Evolutionary conservation across 2,113 vertebrate species (phyloP).

Genomic region (Pomatostomus ruficeps): DNA sequence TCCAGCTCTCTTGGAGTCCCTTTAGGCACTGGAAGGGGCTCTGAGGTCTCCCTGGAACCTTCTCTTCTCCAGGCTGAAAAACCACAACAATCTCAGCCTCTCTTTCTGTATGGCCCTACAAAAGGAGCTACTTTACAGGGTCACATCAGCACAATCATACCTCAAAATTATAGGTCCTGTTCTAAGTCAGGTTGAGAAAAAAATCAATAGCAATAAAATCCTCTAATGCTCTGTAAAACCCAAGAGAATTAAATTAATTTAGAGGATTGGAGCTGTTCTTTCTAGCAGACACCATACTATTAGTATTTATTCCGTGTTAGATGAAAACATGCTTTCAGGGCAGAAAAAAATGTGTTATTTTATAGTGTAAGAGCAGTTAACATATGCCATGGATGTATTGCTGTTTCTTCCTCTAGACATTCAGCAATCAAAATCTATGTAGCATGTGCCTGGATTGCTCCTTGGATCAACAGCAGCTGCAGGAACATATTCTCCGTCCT

Average conservation of each 20-base stretch:
- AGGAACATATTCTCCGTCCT: not conserved
- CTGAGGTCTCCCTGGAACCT: not conserved
- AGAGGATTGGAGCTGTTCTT: not conserved
- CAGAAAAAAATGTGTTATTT: not conserved
- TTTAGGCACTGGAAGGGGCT: not conserved
- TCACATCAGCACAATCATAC: not conserved
- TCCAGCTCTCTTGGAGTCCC: not conserved
- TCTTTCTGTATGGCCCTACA: not conserved
- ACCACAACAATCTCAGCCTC: not conserved
- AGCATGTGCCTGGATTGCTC: not conserved
- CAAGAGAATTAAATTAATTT: constrained; percentile 3
- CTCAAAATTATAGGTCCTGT: not conserved
- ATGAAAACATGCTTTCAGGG: not conserved
- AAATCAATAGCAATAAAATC: constrained; percentile 7
- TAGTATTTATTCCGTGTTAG: not conserved
- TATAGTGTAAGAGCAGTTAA: not conserved
- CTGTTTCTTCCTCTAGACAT: not conserved
- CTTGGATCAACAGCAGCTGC: not conserved
- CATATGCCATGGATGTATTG: not conserved
- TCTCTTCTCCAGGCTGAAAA: not conserved
- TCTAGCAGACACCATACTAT: not conserved
- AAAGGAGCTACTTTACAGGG: not conserved
- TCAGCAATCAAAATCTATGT: not conserved
- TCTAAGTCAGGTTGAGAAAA: not conserved
- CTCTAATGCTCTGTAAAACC: not conserved